phyloP scores from a whole-genome alignment of 2,797 vertebrate genomes.

The Taeniopygia guttata region DNA sequence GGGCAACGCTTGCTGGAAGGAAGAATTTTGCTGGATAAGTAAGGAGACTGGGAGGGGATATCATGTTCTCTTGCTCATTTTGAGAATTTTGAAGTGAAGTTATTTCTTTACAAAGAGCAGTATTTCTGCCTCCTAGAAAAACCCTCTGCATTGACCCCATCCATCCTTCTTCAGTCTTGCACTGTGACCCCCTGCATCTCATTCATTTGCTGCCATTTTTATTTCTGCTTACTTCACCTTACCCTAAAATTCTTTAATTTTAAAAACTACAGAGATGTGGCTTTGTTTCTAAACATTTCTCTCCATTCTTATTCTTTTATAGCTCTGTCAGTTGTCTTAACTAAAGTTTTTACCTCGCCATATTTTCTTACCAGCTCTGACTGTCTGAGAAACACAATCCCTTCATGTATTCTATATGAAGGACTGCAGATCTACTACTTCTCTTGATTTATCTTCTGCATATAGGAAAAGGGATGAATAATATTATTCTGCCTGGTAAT shows the following conservation, averaged over 20 bases:
- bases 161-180: neutral
- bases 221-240: neutral
- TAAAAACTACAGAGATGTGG: neutral
- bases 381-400: neutral
- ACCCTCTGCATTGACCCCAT: neutral
- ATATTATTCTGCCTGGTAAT: neutral
- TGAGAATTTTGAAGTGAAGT: neutral
- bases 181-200: neutral
- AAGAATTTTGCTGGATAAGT: neutral
- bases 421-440: neutral
- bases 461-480: neutral
- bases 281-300: neutral
- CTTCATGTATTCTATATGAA: neutral
- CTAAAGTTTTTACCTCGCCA: neutral
- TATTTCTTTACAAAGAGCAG: neutral
- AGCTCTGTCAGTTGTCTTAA: neutral
- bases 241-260: neutral
- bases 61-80: neutral
- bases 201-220: neutral
- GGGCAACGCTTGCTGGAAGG: neutral
- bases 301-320: neutral
- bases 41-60: neutral
- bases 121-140: neutral
- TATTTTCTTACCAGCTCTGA: neutral
- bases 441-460: neutral